phyloP scores from a whole-genome alignment of 2,888 invertebrate genomes.

The Lysandra bellargus region DNA sequence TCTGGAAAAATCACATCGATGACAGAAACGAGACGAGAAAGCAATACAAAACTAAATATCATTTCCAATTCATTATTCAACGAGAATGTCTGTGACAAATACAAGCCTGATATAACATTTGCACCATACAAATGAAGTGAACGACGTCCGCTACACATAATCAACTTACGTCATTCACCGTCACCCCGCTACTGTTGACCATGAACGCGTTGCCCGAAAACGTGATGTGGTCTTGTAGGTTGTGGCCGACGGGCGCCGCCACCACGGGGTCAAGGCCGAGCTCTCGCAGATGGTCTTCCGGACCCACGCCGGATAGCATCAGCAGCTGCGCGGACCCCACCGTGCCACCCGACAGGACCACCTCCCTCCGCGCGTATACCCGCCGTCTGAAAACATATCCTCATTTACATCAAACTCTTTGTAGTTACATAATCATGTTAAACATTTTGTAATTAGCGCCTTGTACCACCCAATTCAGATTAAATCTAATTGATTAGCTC shows the following conservation, averaged over 20 bases:
- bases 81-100: not conserved
- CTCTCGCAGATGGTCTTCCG: slow-evolving; percentile 80
- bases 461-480: not conserved
- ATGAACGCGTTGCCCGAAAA: slow-evolving; percentile 86
- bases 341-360: slow-evolving; percentile 89
- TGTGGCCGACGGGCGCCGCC: slow-evolving; percentile 88
- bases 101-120: not conserved
- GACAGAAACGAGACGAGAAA: too few species aligned
- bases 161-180: slow-evolving; percentile 81
- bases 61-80: not conserved
- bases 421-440: not conserved
- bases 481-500: slow-evolving; percentile 4
- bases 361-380: slow-evolving; percentile 84
- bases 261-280: slow-evolving; percentile 82
- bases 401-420: not conserved
- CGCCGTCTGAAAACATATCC: slow-evolving; percentile 50
- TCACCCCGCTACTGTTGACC: slow-evolving; percentile 83
- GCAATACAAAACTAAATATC: not conserved
- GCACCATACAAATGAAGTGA: not conserved
- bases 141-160: not conserved
- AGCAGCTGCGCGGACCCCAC: slow-evolving; percentile 92
- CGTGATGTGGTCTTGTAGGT: slow-evolving; percentile 90
- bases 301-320: slow-evolving; percentile 92
- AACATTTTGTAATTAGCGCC: not conserved
- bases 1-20: too few species aligned